Evolutionary conservation across 2,797 vertebrate species (phyloP).

Genomic region (Telmatherina bonti): DNA sequence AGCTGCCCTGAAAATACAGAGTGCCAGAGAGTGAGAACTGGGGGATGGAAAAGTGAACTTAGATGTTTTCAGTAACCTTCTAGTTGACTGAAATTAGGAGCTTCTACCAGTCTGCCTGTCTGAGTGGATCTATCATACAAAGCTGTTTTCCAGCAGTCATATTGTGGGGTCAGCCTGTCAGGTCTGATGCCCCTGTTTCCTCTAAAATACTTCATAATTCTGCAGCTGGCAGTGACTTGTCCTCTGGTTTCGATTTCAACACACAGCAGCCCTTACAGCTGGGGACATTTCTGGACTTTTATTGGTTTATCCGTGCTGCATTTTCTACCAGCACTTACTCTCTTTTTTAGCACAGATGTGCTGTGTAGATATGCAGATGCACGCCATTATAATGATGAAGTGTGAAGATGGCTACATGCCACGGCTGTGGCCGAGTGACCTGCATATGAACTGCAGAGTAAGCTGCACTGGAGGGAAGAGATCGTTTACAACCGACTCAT

Average conservation of each 20-base stretch:
- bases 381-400: background rate
- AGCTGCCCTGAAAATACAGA: constrained; percentile 35
- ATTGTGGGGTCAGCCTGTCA: constrained; percentile 30
- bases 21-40: constrained; percentile 25
- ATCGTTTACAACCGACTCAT: background rate
- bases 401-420: constrained; percentile 29
- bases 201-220: constrained; percentile 18
- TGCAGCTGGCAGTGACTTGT: constrained; percentile 40
- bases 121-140: constrained; percentile 50
- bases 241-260: constrained; percentile 35
- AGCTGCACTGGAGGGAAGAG: background rate
- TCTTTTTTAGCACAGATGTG: constrained; percentile 12
- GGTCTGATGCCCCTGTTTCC: constrained; percentile 9
- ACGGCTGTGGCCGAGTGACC: constrained; percentile 32
- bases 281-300: constrained; percentile 16
- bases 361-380: constrained; percentile 13
- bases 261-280: constrained; percentile 23
- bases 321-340: background rate
- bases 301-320: background rate
- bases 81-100: constrained; percentile 44
- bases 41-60: constrained; percentile 27
- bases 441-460: constrained; percentile 23
- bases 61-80: constrained; percentile 51
- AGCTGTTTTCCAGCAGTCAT: constrained; percentile 55
- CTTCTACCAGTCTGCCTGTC: constrained; percentile 41